Evolutionary conservation across 2,797 vertebrate species (phyloP).

Genomic region (Manis pentadactyla): DNA sequence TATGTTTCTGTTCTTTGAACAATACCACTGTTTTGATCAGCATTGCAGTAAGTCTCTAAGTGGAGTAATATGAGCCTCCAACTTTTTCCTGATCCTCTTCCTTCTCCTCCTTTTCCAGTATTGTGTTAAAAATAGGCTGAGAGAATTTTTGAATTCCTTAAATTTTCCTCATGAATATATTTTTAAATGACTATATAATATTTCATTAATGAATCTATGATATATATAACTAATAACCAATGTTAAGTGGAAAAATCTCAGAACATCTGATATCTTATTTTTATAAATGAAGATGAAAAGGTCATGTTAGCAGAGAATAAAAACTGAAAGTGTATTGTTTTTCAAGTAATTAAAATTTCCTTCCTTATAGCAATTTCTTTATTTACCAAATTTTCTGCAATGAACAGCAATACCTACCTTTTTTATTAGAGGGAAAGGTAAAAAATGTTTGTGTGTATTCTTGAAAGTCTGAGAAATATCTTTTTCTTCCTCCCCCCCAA

Average conservation of each 20-base stretch:
- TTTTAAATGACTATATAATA: not conserved
- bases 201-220: not conserved
- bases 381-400: not conserved
- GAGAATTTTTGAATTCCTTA: not conserved
- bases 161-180: not conserved
- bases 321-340: not conserved
- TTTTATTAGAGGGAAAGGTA: not conserved
- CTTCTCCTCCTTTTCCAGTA: not conserved
- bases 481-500: not conserved
- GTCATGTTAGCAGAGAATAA: not conserved
- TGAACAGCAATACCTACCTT: not conserved
- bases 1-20: not conserved
- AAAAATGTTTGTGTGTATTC: slow-evolving; percentile 3
- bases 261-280: not conserved
- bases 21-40: not conserved
- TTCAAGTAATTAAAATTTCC: not conserved
- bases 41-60: not conserved
- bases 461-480: not conserved
- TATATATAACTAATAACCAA: not conserved
- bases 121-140: not conserved
- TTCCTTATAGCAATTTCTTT: not conserved
- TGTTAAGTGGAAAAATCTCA: not conserved
- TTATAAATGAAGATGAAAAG: not conserved
- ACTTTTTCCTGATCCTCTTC: not conserved
- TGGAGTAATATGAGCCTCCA: not conserved